phyloP scores from a whole-genome alignment of 92 coral and sea anemone genomes.

The Isaurus tuberculatus region DNA sequence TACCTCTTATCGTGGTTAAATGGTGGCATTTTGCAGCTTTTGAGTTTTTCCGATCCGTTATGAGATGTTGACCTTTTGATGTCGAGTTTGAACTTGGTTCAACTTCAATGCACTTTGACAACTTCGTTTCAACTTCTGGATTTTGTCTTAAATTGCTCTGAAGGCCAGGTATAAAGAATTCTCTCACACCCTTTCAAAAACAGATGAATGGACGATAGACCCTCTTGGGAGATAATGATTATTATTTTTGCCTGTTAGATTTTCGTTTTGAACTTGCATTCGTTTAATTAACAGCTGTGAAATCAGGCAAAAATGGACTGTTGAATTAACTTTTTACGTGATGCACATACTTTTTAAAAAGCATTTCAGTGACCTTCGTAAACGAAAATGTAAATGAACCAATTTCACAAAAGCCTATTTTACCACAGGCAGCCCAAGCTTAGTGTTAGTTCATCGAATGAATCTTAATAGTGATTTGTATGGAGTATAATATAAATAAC shows the following conservation, averaged over 20 bases:
- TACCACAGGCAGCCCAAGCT: too few relatives aligned
- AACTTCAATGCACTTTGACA: conserved; percentile 10
- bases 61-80: not conserved
- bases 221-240: conserved; percentile 18
- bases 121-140: not conserved
- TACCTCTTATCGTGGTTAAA: conserved; percentile 33
- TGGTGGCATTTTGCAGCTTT: conserved; percentile 20
- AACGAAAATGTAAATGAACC: not conserved
- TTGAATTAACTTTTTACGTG: not conserved
- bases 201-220: conserved; percentile 4
- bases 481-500: too few relatives aligned
- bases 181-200: conserved; percentile 11
- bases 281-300: conserved; percentile 18
- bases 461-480: too few relatives aligned
- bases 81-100: conserved; percentile 6
- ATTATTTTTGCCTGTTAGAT: conserved; percentile 2
- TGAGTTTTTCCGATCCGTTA: not conserved
- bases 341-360: not conserved
- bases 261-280: not conserved
- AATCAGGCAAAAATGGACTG: conserved; percentile 5
- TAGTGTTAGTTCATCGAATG: too few relatives aligned
- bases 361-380: too few relatives aligned
- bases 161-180: not conserved
- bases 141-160: not conserved
- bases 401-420: not conserved